A percentile compares a stretch with the other conserved stretches of the same genome.
phyloP scores from a whole-genome alignment of 30 jellyfish, hydroid and myxozoan species.

The Pseudorhiza aurosa region DNA sequence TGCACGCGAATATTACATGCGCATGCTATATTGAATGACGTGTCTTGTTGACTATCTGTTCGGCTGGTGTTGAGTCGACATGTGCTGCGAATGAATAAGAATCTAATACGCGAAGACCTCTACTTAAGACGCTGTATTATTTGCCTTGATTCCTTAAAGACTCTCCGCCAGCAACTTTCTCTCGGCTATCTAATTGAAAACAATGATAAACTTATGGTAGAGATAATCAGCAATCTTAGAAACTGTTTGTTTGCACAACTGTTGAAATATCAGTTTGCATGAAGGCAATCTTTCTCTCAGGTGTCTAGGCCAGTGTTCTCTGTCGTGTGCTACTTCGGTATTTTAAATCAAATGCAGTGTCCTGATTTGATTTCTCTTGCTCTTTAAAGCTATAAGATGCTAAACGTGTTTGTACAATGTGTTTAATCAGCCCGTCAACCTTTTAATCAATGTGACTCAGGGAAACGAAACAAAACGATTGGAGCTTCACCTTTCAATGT shows the following conservation, averaged over 20 bases:
- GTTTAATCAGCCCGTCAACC: neutral
- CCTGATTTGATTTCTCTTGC: neutral
- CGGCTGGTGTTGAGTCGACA: neutral
- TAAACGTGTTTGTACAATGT: neutral
- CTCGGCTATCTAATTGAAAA: neutral
- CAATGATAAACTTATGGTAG: neutral
- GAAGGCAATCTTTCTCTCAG: constrained; percentile 3
- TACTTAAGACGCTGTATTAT: neutral
- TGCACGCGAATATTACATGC: too few relatives aligned
- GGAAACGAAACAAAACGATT: too few relatives aligned
- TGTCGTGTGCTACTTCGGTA: neutral
- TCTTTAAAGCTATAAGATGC: neutral
- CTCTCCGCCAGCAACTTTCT: neutral
- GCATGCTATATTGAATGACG: neutral
- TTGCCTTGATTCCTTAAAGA: constrained; percentile 11
- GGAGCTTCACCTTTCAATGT: too few relatives aligned
- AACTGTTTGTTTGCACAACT: constrained; percentile 40
- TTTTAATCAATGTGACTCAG: neutral
- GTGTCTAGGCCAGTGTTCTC: constrained; percentile 19
- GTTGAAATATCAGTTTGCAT: neutral
- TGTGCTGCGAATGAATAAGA: neutral
- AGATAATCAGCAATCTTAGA: neutral
- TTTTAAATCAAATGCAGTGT: neutral
- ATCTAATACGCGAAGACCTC: neutral
- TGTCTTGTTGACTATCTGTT: neutral